phyloP scores from a whole-genome alignment of 2,888 invertebrate genomes.

The Bellardia bayeri region DNA sequence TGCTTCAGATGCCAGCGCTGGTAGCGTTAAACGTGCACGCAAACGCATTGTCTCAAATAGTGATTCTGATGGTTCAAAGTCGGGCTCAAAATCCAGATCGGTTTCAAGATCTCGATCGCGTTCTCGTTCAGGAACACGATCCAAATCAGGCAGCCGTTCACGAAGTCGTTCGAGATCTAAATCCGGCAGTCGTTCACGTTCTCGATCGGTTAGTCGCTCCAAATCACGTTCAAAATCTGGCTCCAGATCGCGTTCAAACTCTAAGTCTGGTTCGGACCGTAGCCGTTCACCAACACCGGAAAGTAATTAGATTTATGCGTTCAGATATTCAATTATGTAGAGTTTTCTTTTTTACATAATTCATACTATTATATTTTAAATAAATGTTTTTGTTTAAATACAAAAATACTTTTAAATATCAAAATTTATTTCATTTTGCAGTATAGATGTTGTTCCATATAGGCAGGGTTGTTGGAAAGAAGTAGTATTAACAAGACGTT shows the following conservation, averaged over 20 bases:
- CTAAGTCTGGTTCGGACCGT: constrained; percentile 74
- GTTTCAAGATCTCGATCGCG: constrained; percentile 73
- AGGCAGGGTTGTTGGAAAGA: too few species aligned
- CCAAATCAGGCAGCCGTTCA: constrained; percentile 71
- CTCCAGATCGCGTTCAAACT: constrained; percentile 75
- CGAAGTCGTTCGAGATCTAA: constrained; percentile 79
- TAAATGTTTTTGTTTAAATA: constrained; percentile 48
- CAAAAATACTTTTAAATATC: not conserved
- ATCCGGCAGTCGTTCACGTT: constrained; percentile 79
- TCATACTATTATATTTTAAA: constrained; percentile 19
- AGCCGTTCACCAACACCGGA: constrained; percentile 76
- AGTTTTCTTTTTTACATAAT: constrained; percentile 31
- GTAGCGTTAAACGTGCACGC: constrained; percentile 75
- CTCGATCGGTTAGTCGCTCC: constrained; percentile 74
- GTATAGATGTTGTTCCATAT: too few species aligned
- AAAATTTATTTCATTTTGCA: too few species aligned
- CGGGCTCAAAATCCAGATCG: constrained; percentile 75
- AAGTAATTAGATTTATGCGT: constrained; percentile 74
- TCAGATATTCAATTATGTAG: constrained; percentile 81
- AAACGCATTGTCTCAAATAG: constrained; percentile 79
- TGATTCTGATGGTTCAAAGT: constrained; percentile 77
- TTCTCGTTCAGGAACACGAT: constrained; percentile 76
- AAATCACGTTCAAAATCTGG: constrained; percentile 82
- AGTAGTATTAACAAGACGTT: too few species aligned
- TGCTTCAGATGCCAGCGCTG: constrained; percentile 74